These are phyloP conservation scores for Coryphaenoides rupestris DNA, from an alignment of 2,113 vertebrate species.

Conservation along the genomic window DNA sequence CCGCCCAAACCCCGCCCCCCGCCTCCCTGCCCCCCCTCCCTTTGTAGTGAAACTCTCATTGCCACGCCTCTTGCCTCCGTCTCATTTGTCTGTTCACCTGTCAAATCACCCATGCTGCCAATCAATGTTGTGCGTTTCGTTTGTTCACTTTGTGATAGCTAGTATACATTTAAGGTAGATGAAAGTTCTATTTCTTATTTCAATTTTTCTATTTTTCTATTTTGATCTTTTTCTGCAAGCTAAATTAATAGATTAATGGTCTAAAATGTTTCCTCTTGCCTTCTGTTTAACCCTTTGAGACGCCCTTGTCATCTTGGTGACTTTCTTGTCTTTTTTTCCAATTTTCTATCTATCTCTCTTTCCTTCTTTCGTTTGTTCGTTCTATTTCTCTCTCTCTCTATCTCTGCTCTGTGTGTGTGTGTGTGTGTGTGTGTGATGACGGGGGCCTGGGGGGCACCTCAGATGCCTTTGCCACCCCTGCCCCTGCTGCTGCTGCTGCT, in stretches of 20 bases:
- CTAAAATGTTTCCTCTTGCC: too few species aligned
- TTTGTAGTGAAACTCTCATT: conserved; percentile 34
- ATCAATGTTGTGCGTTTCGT: conserved; percentile 5
- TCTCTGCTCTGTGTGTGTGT: not conserved
- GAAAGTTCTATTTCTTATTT: too few species aligned
- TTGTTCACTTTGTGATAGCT: not conserved
- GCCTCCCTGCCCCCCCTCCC: conserved; percentile 20
- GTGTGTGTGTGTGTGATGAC: conserved; percentile 24
- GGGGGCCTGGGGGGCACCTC: conserved; percentile 62
- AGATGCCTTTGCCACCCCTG: conserved; percentile 92
- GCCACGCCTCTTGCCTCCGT: conserved; percentile 61
- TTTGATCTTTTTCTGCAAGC: too few species aligned
- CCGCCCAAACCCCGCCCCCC: too few species aligned
- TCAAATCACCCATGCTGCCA: conserved; percentile 47
- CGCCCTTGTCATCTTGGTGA: too few species aligned
- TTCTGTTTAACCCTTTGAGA: too few species aligned
- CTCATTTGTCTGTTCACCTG: conserved; percentile 56
- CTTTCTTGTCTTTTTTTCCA: too few species aligned
- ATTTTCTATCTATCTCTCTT: too few species aligned
- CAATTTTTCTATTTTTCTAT: too few species aligned
- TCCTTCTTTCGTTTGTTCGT: too few species aligned
- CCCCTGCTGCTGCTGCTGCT: conserved; percentile 81
- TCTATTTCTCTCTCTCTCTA: not conserved
- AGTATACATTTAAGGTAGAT: too few species aligned
- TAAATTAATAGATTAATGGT: too few species aligned